phyloP scores from a whole-genome alignment of 2,113 vertebrate species.

The Gadus macrocephalus region DNA sequence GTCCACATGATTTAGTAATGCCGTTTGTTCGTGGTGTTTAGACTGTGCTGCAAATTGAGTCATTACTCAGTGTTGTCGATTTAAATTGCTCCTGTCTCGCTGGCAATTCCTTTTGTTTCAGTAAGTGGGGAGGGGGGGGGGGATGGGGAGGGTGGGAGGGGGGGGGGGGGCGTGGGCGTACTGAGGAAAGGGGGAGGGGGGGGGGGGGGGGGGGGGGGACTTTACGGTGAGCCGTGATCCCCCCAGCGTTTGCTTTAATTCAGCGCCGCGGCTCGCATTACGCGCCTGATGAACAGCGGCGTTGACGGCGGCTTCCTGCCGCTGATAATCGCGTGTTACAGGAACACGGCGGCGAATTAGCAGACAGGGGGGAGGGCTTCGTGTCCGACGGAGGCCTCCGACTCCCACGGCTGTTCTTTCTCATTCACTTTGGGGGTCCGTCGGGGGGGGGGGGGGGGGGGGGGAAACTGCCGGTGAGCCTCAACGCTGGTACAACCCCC shows the following conservation, averaged over 20 bases:
- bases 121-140: not conserved
- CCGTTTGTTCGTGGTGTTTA: conserved; percentile 67
- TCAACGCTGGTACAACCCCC: conserved; percentile 12
- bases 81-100: conserved; percentile 67
- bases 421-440: not conserved
- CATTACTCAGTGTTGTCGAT: conserved; percentile 68
- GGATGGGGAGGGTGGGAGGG: conserved; percentile 10
- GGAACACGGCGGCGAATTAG: conserved; percentile 70
- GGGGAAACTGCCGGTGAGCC: conserved; percentile 38
- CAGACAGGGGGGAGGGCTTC: conserved; percentile 55
- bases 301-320: conserved; percentile 59
- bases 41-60: conserved; percentile 65
- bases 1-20: conserved; percentile 63
- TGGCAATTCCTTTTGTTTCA: conserved; percentile 66
- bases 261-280: conserved; percentile 55
- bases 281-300: conserved; percentile 59
- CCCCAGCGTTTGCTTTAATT: conserved; percentile 66
- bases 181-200: no score
- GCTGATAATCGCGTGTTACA: conserved; percentile 72
- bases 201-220: conserved; percentile 23
- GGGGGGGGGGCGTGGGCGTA: conserved; percentile 24
- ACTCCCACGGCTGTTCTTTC: not conserved
- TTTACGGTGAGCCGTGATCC: conserved; percentile 48
- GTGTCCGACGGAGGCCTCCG: conserved; percentile 28
- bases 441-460: conserved; percentile 33